Evolutionary conservation across 2,888 invertebrate species (phyloP).

Genomic region (Teleiodes luculella): DNA sequence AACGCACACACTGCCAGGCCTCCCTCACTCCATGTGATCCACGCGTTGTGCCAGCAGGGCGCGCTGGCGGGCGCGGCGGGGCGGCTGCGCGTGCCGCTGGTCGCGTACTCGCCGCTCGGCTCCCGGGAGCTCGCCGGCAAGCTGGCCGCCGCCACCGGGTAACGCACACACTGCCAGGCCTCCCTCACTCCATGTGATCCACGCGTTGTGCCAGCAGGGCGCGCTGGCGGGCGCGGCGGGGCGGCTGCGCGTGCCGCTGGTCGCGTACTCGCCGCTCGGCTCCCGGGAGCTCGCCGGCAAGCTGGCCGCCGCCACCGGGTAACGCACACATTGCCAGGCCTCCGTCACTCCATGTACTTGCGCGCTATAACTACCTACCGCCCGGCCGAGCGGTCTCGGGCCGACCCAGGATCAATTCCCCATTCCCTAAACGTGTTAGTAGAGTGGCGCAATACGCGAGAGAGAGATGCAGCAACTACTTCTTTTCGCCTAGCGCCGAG

Average conservation of each 20-base stretch:
- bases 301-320: slow-evolving; percentile 65
- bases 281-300: slow-evolving; percentile 81
- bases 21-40: too few relatives aligned
- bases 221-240: slow-evolving; percentile 81
- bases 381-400: slow-evolving; percentile 81
- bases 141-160: slow-evolving; percentile 65
- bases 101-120: slow-evolving; percentile 89
- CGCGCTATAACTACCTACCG: slow-evolving; percentile 86
- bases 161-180: too few relatives aligned
- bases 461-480: too few relatives aligned
- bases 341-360: too few relatives aligned
- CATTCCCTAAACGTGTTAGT: too few relatives aligned
- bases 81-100: slow-evolving; percentile 82
- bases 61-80: slow-evolving; percentile 81
- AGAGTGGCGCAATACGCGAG: too few relatives aligned
- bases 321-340: too few relatives aligned
- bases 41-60: slow-evolving; percentile 87
- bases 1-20: too few relatives aligned
- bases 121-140: slow-evolving; percentile 81
- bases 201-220: slow-evolving; percentile 87
- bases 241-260: slow-evolving; percentile 82
- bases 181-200: too few relatives aligned
- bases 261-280: slow-evolving; percentile 89
- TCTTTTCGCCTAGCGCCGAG: too few relatives aligned
- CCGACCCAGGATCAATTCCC: too few relatives aligned